Base-by-base conservation (phyloP, 2,888 invertebrate genomes). In the Plagodis dolabraria region DNA sequence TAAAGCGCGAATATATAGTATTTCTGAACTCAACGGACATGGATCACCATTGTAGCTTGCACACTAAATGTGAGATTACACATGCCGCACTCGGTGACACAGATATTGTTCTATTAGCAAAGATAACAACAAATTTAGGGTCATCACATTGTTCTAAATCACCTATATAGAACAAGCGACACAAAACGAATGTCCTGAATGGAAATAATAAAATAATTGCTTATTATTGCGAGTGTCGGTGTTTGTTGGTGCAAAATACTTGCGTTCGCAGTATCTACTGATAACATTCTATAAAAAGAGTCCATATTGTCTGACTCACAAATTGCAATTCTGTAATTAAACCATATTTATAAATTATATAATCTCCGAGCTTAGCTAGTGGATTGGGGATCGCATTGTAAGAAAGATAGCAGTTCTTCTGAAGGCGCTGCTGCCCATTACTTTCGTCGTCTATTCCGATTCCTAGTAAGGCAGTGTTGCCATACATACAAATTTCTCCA, bases 101-200 rank as follows among this genome's bases (percentile, higher is more conserved):
- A 87, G 79, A 79, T 83, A 84, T 85, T 85, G 85, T 87, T 81
- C 85, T 80, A 88, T 82, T 88, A 86, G 82, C 79, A 82, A 82
- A 82, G 84, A 84, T 86, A 85, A 85, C 80, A 76, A 73, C 69
- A 70, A 71, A 69, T 63, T 48, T 71, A 90, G 90, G 90, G 90
- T 79, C 81, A 73, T 72, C 85, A 70, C 83, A 77, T 79, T 80
- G 75, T 80, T 68, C 36, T 56, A 33, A 44, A 56, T 22, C 44
- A 38, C 44, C 4, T 36, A 11, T 49, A 49, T 11, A 42, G 40
- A 47, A 40, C 10, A 40, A 40, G 10, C 43, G 12, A n/a, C 12
- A 12, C 5, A 43, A 22, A 43, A 12, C 12, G 8, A 12, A 43
- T 22, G 12, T 11, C 43, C 43, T 12, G 7, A 11, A 11, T 43